A percentile compares a stretch with the other conserved stretches of the same genome.
phyloP scores from a whole-genome alignment of 2,797 vertebrate species.

The Lepidocolaptes lacrymiger region DNA sequence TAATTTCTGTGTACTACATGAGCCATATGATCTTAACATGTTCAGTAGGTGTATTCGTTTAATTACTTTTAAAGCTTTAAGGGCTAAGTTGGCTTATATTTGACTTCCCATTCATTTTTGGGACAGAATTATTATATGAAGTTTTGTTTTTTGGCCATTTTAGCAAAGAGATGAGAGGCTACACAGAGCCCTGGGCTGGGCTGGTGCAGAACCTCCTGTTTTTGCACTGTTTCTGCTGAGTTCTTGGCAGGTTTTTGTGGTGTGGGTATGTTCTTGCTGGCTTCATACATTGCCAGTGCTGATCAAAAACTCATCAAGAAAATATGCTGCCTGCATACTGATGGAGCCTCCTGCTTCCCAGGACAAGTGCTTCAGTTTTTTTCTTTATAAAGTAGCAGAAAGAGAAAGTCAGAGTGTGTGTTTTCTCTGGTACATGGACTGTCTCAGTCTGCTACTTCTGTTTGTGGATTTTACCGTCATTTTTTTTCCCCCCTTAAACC shows the following conservation, averaged over 20 bases:
- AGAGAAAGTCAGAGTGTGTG: not conserved
- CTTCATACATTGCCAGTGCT: not conserved
- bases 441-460: not conserved
- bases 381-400: not conserved
- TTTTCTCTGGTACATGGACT: not conserved
- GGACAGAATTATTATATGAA: not conserved
- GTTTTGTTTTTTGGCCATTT: not conserved
- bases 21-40: not conserved
- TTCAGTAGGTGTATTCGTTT: not conserved
- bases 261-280: not conserved
- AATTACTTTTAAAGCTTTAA: not conserved
- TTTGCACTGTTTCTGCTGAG: not conserved
- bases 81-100: not conserved
- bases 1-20: not conserved
- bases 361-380: constrained; percentile 22
- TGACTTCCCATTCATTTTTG: not conserved
- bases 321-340: not conserved
- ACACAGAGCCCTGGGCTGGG: not conserved
- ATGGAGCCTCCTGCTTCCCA: not conserved
- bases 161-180: not conserved
- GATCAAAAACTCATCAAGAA: constrained; percentile 11
- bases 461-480: not conserved
- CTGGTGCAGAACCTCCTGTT: not conserved
- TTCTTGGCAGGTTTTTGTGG: not conserved
- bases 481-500: not conserved